Base-by-base conservation (phyloP, 2,797 vertebrate species). In the Eulemur rubriventer region DNA sequence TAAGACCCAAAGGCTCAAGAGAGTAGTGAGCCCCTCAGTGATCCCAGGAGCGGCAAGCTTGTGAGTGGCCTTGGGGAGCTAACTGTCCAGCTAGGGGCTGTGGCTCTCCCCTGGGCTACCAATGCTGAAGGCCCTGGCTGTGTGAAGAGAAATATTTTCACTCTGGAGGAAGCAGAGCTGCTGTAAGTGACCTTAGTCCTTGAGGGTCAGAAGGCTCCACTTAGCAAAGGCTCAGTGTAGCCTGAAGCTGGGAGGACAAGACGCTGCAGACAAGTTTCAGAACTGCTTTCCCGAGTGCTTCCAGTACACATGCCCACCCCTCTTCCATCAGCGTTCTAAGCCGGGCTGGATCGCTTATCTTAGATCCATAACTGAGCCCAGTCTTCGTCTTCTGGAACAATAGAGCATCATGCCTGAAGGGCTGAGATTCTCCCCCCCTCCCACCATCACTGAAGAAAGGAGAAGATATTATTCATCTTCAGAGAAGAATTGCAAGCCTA, bases 401-500 rank as follows among this genome's bases (percentile, higher is more conserved):
- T 14, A 48, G 35, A 4, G 17, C 61, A 50, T 91, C 3, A 20
- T 0, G 4, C 89, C 26, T 16, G 30, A 63, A 86, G 41, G 79
- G 13, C 24, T 90, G 48, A 89, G 43, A 63, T 88, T 93, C 86
- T 67, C 4, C 38, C 78, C 61, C 70, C 38, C 7, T 1, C 43
- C 35, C 22, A 38, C 38, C 48, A 6, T 61, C 48, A 33, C 48
- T 57, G 35, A 94, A 84, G 61, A 81, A 30, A 83, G 73, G 41
- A 70, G 87, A 78, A 75, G 50, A 26, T 72, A 43, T 57, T 46
- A 35, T 35, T 97, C 46, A 41, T 28, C 20, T 91, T 79, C 59
- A 91, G 69, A 89, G 81, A 93, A 78, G 28, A 65, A 65, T n/a
- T 83, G n/a, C 48, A 87, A 89, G 38, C 22, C 38, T 93, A 48